These are phyloP conservation scores for Aspidiotus rigidus DNA, from an alignment of 2,888 invertebrate genomes.

Conservation along the genomic window DNA sequence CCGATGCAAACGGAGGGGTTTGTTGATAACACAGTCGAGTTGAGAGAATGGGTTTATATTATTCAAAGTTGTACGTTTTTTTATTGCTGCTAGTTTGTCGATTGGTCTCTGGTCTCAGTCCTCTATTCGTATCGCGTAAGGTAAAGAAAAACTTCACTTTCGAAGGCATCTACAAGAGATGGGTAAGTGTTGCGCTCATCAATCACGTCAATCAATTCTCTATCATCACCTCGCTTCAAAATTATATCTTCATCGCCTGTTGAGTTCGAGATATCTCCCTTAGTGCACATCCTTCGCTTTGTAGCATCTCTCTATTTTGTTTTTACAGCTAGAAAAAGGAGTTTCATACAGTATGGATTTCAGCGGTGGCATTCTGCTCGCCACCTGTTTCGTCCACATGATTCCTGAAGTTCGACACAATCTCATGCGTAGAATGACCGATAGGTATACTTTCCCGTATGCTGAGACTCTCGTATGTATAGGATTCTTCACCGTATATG, in stretches of 20 bases:
- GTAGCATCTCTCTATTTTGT: constrained; percentile 2
- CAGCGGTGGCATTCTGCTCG: constrained; percentile 51
- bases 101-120: constrained; percentile 34
- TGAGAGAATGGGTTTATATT: constrained; percentile 6
- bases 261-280: not conserved
- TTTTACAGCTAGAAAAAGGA: constrained; percentile 34
- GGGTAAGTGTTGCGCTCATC: constrained; percentile 14
- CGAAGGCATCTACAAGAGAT: constrained; percentile 14
- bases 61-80: constrained; percentile 21
- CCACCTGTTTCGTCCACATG: constrained; percentile 52
- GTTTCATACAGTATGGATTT: constrained; percentile 42
- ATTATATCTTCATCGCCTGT: not conserved
- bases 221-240: no score
- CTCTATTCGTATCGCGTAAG: constrained; percentile 33
- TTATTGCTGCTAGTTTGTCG: constrained; percentile 28
- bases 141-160: constrained; percentile 25
- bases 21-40: no score
- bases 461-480: constrained; percentile 48
- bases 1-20: no score
- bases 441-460: constrained; percentile 42
- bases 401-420: constrained; percentile 49
- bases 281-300: not conserved
- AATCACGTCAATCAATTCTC: not conserved
- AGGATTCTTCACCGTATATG: constrained; percentile 50
- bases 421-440: constrained; percentile 40